Conservation (phyloP, 2,113 vertebrate species). For the Erythrolamprus reginae region DNA sequence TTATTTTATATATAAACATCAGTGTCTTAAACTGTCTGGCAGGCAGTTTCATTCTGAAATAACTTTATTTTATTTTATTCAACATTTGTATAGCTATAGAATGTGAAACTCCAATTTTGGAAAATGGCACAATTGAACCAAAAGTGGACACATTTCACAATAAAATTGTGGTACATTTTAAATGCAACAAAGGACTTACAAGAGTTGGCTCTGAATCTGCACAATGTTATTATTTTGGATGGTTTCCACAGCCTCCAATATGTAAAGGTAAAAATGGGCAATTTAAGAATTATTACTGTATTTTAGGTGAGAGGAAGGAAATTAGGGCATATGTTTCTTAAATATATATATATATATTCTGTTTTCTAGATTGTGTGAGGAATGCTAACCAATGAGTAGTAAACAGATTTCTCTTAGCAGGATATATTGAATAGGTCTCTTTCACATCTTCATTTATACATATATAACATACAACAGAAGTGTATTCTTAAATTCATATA, state of each 20-base stretch:
- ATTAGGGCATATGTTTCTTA: neutral
- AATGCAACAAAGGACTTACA: slow-evolving; percentile 9
- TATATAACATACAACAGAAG: neutral
- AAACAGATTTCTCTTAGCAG: neutral
- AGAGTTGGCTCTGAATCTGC: slow-evolving; percentile 58
- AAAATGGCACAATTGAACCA: neutral
- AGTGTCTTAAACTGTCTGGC: neutral
- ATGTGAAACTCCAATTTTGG: slow-evolving; percentile 22
- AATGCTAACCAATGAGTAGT: neutral
- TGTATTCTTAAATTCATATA: neutral
- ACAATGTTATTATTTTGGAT: slow-evolving; percentile 74
- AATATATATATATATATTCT: neutral
- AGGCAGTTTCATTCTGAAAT: neutral
- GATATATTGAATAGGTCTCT: neutral
- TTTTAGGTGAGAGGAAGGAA: neutral
- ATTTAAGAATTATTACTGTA: neutral
- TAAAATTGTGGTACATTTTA: slow-evolving; percentile 60
- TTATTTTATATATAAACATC: neutral
- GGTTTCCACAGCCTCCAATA: slow-evolving; percentile 60
- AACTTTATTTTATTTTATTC: slow-evolving; percentile 19
- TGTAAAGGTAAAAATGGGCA: slow-evolving; percentile 61
- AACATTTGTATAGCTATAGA: slow-evolving; percentile 42
- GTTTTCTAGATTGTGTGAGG: neutral
- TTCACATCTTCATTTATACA: neutral
- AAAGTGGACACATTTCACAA: neutral